phyloP scores from a whole-genome alignment of 2,888 invertebrate genomes.

The Drosophila limbata region DNA sequence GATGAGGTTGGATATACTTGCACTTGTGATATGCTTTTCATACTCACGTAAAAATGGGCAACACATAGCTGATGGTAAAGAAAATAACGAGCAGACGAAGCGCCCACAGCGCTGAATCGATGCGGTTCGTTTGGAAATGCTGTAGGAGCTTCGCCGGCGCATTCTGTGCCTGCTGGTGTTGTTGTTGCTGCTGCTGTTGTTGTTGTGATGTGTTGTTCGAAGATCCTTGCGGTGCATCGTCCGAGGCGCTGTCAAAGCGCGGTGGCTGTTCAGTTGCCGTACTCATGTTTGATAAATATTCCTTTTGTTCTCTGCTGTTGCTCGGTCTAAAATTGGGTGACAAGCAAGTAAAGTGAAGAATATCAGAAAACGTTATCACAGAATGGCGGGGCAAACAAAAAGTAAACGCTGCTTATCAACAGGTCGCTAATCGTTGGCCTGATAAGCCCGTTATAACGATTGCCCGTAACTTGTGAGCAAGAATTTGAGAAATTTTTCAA shows the following conservation, averaged over 20 bases:
- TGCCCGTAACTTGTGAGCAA: neutral
- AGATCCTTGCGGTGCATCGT: slow-evolving; percentile 41
- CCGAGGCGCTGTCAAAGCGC: slow-evolving; percentile 58
- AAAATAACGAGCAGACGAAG: slow-evolving; percentile 93
- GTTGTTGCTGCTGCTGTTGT: slow-evolving; percentile 37
- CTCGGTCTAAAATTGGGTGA: slow-evolving; percentile 11
- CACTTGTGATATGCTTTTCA: neutral
- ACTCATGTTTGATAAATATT: slow-evolving; percentile 64
- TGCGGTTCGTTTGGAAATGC: slow-evolving; percentile 92
- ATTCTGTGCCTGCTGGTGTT: slow-evolving; percentile 65
- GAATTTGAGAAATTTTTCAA: slow-evolving; percentile 11
- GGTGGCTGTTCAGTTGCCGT: slow-evolving; percentile 66
- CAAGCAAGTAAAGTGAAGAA: slow-evolving; percentile 15
- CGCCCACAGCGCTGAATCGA: slow-evolving; percentile 94
- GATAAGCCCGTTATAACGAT: slow-evolving; percentile 31
- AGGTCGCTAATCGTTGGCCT: slow-evolving; percentile 35
- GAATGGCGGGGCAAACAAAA: slow-evolving; percentile 17
- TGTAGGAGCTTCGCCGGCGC: slow-evolving; percentile 86
- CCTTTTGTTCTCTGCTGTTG: slow-evolving; percentile 1
- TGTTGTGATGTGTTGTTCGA: slow-evolving; percentile 48
- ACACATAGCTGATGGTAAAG: slow-evolving; percentile 93
- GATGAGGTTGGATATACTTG: neutral
- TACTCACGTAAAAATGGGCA: slow-evolving; percentile 95
- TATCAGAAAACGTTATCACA: slow-evolving; percentile 44
- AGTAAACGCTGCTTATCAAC: slow-evolving; percentile 39